A percentile compares a stretch with the other conserved stretches of the same genome.
phyloP scores from a whole-genome alignment of 2,113 vertebrate species.

The Prunella himalayana region DNA sequence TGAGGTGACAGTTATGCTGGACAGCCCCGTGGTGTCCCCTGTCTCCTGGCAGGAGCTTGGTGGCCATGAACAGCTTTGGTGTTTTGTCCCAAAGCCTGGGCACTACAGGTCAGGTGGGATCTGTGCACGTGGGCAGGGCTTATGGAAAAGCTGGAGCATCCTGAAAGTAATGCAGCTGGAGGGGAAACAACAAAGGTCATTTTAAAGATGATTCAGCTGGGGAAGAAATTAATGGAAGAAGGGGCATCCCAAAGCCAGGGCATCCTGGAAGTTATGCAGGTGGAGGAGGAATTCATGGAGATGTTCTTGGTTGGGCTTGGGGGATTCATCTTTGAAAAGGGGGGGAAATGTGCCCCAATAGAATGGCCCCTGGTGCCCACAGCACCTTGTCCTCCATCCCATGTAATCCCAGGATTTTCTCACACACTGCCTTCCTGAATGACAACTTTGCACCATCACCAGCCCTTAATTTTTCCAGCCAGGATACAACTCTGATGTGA shows the following conservation, averaged over 20 bases:
- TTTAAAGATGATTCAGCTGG: background rate
- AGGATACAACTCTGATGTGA: background rate
- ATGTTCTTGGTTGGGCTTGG: background rate
- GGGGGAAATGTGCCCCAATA: fast-evolving
- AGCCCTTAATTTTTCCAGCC: background rate
- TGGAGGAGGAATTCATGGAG: background rate
- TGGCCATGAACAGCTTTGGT: background rate
- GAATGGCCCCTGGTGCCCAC: background rate
- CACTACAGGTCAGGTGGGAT: fast-evolving
- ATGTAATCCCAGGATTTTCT: background rate
- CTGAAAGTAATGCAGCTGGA: background rate
- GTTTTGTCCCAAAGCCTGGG: background rate
- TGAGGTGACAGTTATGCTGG: background rate
- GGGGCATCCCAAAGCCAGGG: background rate
- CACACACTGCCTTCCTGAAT: fast-evolving
- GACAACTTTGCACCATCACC: background rate
- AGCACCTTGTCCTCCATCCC: background rate
- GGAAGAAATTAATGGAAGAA: background rate
- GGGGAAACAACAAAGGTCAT: background rate
- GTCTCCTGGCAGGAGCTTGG: background rate
- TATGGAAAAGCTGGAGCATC: background rate
- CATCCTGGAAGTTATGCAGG: background rate
- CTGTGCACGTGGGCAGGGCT: background rate
- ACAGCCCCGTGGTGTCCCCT: background rate
- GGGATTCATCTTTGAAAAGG: background rate